phyloP scores from a whole-genome alignment of 2,888 invertebrate genomes.

The Stramonita haemastoma region DNA sequence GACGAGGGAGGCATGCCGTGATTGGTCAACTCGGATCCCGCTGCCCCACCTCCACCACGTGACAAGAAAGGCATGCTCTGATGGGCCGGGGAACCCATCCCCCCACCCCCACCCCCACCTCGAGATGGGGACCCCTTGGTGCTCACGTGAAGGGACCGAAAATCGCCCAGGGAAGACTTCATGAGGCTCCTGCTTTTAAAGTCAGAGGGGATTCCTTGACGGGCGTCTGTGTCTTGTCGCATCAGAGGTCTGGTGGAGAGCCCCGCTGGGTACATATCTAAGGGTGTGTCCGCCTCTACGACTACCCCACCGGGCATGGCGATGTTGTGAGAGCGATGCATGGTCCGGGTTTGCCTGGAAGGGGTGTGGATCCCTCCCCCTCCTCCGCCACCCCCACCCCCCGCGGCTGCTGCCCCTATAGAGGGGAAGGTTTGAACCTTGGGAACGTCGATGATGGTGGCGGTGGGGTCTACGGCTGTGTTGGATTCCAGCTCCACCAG shows the following conservation, averaged over 20 bases:
- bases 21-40: background rate
- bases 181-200: slow-evolving; percentile 21
- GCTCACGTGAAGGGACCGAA: slow-evolving; percentile 53
- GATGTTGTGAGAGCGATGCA: slow-evolving; percentile 3
- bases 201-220: background rate
- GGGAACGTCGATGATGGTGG: background rate
- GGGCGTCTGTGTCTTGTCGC: background rate
- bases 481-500: background rate
- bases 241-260: background rate
- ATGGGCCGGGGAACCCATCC: background rate
- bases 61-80: background rate
- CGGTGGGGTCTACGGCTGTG: background rate
- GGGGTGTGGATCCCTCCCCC: no score
- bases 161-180: slow-evolving; percentile 57
- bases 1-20: background rate
- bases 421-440: slow-evolving; percentile 22
- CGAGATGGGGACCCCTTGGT: background rate
- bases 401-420: background rate
- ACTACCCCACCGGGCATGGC: slow-evolving; percentile 21
- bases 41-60: background rate
- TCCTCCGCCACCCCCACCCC: background rate
- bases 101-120: background rate
- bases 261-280: slow-evolving; percentile 23
- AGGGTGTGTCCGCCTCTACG: background rate
- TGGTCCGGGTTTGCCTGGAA: background rate